These are phyloP conservation scores for Brachionichthys hirsutus DNA, from an alignment of 2,113 vertebrate species.

Conservation along the genomic window DNA sequence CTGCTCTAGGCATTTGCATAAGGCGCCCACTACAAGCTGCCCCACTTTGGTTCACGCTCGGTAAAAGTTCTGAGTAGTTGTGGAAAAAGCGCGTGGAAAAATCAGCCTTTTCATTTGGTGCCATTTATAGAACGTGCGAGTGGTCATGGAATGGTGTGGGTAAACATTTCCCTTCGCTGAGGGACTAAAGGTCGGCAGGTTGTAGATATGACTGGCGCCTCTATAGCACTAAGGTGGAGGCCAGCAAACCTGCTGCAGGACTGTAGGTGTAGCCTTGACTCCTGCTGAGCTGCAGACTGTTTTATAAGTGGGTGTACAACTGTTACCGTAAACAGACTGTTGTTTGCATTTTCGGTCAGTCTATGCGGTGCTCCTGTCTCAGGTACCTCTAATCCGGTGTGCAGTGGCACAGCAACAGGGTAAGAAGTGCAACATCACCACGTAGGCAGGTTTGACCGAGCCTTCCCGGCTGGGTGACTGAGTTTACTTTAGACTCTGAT, in stretches of 20 bases:
- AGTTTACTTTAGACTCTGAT: conserved; percentile 49
- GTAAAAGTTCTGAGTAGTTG: conserved; percentile 32
- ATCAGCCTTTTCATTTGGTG: conserved; percentile 22
- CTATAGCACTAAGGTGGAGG: conserved; percentile 37
- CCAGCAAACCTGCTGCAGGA: conserved; percentile 18
- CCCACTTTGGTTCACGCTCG: conserved; percentile 25
- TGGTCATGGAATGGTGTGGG: conserved; percentile 18
- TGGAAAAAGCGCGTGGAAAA: conserved; percentile 5
- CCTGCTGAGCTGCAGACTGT: conserved; percentile 47
- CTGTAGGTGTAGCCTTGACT: conserved; percentile 39
- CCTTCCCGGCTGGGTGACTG: conserved; percentile 35
- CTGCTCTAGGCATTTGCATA: conserved; percentile 60
- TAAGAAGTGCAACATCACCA: conserved; percentile 22
- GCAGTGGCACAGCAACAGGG: conserved; percentile 8
- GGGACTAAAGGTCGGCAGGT: conserved; percentile 47
- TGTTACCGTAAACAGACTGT: conserved; percentile 61
- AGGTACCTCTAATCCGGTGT: conserved; percentile 66
- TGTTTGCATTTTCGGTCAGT: conserved; percentile 62
- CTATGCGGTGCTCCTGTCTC: conserved; percentile 69
- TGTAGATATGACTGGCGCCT: conserved; percentile 55
- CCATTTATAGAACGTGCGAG: conserved; percentile 29
- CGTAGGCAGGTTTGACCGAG: conserved; percentile 31
- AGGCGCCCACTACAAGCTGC: conserved; percentile 57
- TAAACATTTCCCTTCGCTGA: conserved; percentile 21
- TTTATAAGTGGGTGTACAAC: conserved; percentile 43